phyloP scores from a whole-genome alignment of 1,140 invertebrate genomes.

The Acromyrmex heyeri region DNA sequence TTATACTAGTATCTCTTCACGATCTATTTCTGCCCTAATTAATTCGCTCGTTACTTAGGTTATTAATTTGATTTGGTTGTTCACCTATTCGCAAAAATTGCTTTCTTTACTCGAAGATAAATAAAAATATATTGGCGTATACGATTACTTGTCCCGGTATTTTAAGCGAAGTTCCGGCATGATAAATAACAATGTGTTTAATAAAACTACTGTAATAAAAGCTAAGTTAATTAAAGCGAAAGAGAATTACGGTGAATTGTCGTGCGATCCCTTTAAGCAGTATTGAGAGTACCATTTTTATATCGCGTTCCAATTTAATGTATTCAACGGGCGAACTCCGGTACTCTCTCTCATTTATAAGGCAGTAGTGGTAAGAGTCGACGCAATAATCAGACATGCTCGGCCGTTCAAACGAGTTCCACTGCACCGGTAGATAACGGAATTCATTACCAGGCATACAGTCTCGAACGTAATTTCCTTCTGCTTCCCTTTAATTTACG shows the following conservation, averaged over 20 bases:
- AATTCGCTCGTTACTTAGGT: background rate
- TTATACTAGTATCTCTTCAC: background rate
- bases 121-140: slow-evolving; percentile 31
- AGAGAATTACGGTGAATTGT: slow-evolving; percentile 36
- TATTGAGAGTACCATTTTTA: slow-evolving; percentile 43
- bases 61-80: background rate
- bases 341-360: slow-evolving; percentile 48
- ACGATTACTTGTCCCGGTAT: background rate
- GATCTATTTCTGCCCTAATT: background rate
- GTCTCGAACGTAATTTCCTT: slow-evolving; percentile 47
- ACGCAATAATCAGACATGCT: slow-evolving; percentile 61
- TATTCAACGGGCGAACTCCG: slow-evolving; percentile 49
- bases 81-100: background rate
- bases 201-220: slow-evolving; percentile 44
- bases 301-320: slow-evolving; percentile 55
- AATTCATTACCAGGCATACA: slow-evolving; percentile 57
- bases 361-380: slow-evolving; percentile 52
- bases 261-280: slow-evolving; percentile 42
- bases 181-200: slow-evolving; percentile 38
- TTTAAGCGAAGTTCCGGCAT: background rate
- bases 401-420: slow-evolving; percentile 56
- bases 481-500: slow-evolving; percentile 54
- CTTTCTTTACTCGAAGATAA: background rate
- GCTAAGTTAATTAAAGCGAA: slow-evolving; percentile 52
- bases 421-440: slow-evolving; percentile 50